Percentiles rank a stretch among this genome's conserved stretches.
These are phyloP conservation scores for Mechanitis messenoides DNA, from an alignment of 2,888 invertebrate genomes.

Conservation along the genomic window DNA sequence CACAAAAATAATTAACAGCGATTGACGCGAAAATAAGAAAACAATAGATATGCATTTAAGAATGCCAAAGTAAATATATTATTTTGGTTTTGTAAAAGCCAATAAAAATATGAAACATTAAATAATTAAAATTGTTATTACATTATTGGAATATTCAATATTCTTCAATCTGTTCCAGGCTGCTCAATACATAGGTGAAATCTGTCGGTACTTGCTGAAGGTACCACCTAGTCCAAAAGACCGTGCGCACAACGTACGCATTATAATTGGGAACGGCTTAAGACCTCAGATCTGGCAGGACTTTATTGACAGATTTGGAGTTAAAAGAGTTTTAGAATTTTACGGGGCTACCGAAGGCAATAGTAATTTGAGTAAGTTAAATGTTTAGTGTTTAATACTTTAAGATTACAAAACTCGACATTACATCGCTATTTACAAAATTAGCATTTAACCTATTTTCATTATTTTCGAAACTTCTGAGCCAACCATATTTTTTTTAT, in stretches of 20 bases:
- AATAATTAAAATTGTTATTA: too few species aligned
- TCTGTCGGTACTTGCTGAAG: conserved; percentile 89
- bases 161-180: conserved; percentile 66
- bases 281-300: conserved; percentile 94
- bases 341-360: conserved; percentile 99
- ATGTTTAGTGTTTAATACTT: background rate
- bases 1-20: too few species aligned
- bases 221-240: conserved; percentile 80
- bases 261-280: conserved; percentile 95
- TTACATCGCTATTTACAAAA: too few species aligned
- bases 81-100: too few species aligned
- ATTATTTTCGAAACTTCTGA: too few species aligned
- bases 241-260: conserved; percentile 80
- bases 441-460: too few species aligned
- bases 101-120: too few species aligned
- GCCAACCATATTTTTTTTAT: too few species aligned
- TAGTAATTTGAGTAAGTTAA: conserved; percentile 86
- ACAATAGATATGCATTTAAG: too few species aligned
- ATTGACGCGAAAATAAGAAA: too few species aligned
- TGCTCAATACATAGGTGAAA: conserved; percentile 92
- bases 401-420: too few species aligned
- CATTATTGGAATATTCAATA: background rate
- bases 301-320: conserved; percentile 83
- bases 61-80: too few species aligned
- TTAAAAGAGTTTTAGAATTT: conserved; percentile 89